Percentiles rank a stretch among this genome's conserved stretches.
These are phyloP conservation scores for Anhinga anhinga DNA, from an alignment of 2,113 vertebrate species.

Conservation along the genomic window DNA sequence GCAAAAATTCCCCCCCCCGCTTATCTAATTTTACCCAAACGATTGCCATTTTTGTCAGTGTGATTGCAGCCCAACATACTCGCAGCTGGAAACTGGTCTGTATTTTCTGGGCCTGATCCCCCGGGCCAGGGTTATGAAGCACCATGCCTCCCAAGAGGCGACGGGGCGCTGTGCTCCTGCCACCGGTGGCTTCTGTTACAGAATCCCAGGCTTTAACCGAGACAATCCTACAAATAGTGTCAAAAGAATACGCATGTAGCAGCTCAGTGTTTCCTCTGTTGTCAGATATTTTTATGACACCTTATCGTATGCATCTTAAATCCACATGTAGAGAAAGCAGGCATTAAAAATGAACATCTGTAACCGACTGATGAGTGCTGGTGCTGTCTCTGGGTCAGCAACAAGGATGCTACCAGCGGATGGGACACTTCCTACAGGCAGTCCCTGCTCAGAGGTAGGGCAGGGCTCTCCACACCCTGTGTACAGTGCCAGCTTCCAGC, in stretches of 20 bases:
- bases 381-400: neutral
- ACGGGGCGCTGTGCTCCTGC: neutral
- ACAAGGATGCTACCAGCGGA: neutral
- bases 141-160: neutral
- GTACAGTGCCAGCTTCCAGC: neutral
- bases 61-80: neutral
- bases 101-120: neutral
- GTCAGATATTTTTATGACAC: neutral
- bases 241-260: neutral
- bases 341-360: neutral
- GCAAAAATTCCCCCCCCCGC: fast-evolving
- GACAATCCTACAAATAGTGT: neutral
- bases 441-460: neutral
- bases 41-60: fast-evolving
- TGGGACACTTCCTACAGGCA: neutral
- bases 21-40: neutral
- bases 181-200: neutral
- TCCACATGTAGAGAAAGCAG: neutral
- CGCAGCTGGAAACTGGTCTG: neutral
- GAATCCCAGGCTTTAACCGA: neutral
- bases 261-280: neutral
- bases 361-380: fast-evolving
- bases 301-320: neutral
- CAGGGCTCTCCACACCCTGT: fast-evolving
- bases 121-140: fast-evolving